Percentiles rank a stretch among this genome's conserved stretches.
Conservation (phyloP, 2,113 vertebrate genomes). For the Tetrao urogallus region DNA sequence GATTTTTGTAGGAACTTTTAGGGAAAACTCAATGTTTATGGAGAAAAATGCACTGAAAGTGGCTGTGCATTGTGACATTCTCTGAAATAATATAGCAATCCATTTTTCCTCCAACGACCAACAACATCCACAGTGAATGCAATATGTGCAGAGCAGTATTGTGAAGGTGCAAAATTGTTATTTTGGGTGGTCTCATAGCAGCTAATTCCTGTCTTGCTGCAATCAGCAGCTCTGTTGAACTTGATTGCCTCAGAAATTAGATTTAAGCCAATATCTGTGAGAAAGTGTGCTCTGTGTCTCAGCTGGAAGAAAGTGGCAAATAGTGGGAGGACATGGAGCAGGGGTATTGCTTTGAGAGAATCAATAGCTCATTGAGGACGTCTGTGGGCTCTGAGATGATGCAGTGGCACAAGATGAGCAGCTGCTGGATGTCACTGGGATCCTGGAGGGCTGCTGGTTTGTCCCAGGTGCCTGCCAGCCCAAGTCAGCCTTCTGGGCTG, state of each 20-base stretch:
- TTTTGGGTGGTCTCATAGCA: background rate
- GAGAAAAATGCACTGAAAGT: background rate
- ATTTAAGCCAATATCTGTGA: constrained; percentile 31
- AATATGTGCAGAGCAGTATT: background rate
- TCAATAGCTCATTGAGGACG: background rate
- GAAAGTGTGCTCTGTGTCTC: background rate
- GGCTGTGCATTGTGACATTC: background rate
- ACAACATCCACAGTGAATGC: accelerated
- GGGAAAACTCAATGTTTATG: background rate
- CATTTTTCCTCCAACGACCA: background rate
- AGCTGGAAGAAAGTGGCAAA: background rate
- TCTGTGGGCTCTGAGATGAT: accelerated
- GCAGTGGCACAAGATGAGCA: background rate
- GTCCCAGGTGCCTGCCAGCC: background rate
- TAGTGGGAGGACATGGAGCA: background rate
- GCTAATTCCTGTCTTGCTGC: constrained; percentile 49
- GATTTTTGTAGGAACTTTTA: background rate
- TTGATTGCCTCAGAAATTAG: constrained; percentile 50
- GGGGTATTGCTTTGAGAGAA: background rate
- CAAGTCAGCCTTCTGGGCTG: background rate
- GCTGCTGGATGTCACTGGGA: background rate
- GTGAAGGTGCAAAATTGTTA: background rate
- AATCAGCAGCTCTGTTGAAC: constrained; percentile 51
- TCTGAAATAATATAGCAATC: background rate
- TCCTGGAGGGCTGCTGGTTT: background rate